Evolutionary conservation across 2,888 invertebrate genomes (phyloP), one percentile per base, ranked within the genome.

Genomic region (Atethmia centrago): DNA sequence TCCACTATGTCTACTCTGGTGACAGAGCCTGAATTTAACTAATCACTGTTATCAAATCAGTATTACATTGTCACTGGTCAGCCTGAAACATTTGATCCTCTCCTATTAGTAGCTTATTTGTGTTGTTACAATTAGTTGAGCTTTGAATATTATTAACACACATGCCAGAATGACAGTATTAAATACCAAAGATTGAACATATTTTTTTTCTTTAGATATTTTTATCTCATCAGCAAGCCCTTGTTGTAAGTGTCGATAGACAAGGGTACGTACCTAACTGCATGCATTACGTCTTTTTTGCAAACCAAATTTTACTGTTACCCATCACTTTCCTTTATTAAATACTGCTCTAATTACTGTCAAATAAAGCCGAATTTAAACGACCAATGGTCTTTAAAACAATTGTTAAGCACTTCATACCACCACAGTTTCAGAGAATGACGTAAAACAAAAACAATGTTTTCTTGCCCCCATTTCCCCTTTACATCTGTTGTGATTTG

Each of bases 401-500:
- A 65, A 63, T 63, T 28, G 31, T 49, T 49, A 74, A 53, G 53
- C 28, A 53, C 47, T 49, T 65, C 28, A 71, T 49, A 55, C 73
- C 66, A 53, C 42, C 47, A 61, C 40, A 62, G 69, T 84, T 70
- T 53, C 49, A 53, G 68, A 63, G 58, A 66, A 84, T 84, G 81
- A 82, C 81, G 80, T 75, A 69, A 82, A 80, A 72, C 67, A 76
- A 84, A 84, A 72, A 45, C 69, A 70, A 64, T 53, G 55, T 76
- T 62, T 47, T 40, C 55, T 53, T 74, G 77, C 85, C 77, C 85
- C 77, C 82, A 47, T 73, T 77, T 49, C 51, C 62, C 58, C 2
- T 68, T 36, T 69, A 69, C 67, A 74, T 67, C 64, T 80, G 61
- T 77, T 69, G 53, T 47, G 62, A 74, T 85, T 81, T 81, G 71